These are phyloP conservation scores for Periplaneta americana DNA, from an alignment of 1,140 invertebrate genomes.

Conservation along the genomic window DNA sequence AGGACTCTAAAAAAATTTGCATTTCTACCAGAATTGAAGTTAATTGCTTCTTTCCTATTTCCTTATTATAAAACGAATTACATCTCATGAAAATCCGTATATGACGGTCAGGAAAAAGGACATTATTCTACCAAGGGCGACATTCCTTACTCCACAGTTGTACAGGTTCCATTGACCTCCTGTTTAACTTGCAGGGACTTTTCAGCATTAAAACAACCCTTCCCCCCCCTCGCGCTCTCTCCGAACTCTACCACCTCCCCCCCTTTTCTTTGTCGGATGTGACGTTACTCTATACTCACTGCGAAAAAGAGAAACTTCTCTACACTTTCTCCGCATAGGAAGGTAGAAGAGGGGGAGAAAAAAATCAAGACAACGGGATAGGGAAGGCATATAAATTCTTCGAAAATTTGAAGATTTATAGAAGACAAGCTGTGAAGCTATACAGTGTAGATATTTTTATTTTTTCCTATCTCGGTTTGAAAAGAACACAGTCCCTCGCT, in stretches of 20 bases:
- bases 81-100: no score
- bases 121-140: no score
- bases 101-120: no score
- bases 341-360: neutral
- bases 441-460: neutral
- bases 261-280: no score
- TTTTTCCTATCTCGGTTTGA: neutral
- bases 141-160: no score
- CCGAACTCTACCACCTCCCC: no score
- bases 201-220: neutral
- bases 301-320: neutral
- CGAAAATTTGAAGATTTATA: neutral
- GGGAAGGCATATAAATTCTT: neutral
- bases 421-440: neutral
- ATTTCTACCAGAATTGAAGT: no score
- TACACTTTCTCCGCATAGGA: neutral
- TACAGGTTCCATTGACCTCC: no score
- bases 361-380: neutral
- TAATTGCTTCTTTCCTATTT: no score
- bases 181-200: neutral
- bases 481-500: neutral
- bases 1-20: no score
- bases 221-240: no score
- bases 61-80: no score
- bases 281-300: neutral